Evolutionary conservation across 2,888 invertebrate genomes (phyloP).

Genomic region (Cistogaster globosa): DNA sequence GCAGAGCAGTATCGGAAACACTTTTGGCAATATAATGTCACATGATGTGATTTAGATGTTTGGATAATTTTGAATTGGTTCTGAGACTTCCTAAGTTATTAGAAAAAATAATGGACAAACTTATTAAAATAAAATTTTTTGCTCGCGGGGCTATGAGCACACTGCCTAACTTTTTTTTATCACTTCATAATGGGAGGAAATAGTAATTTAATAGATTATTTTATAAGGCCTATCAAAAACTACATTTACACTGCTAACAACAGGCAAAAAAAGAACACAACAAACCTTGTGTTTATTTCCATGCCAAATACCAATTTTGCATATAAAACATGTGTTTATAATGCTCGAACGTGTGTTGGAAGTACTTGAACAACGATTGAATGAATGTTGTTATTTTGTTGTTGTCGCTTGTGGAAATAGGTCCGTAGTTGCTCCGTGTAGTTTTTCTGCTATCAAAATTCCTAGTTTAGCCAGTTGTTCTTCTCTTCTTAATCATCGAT

Average conservation of each 20-base stretch:
- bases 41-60: no score
- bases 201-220: no score
- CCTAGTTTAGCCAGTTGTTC: slow-evolving; percentile 8
- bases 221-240: no score
- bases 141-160: no score
- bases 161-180: no score
- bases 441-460: slow-evolving; percentile 50
- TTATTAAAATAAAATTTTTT: no score
- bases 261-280: slow-evolving; percentile 2
- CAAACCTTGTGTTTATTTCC: slow-evolving; percentile 32
- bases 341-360: slow-evolving; percentile 35
- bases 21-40: no score
- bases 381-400: slow-evolving; percentile 16
- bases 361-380: slow-evolving; percentile 20
- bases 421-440: slow-evolving; percentile 30
- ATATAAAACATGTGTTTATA: slow-evolving; percentile 68
- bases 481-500: slow-evolving; percentile 23
- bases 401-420: slow-evolving; percentile 42
- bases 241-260: background rate
- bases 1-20: no score
- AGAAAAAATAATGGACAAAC: no score
- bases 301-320: slow-evolving; percentile 51
- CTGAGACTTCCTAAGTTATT: no score
- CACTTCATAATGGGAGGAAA: no score
- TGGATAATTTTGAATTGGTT: no score